Evolutionary conservation across 2,113 vertebrate genomes (phyloP).

Genomic region (Turnix velox): DNA sequence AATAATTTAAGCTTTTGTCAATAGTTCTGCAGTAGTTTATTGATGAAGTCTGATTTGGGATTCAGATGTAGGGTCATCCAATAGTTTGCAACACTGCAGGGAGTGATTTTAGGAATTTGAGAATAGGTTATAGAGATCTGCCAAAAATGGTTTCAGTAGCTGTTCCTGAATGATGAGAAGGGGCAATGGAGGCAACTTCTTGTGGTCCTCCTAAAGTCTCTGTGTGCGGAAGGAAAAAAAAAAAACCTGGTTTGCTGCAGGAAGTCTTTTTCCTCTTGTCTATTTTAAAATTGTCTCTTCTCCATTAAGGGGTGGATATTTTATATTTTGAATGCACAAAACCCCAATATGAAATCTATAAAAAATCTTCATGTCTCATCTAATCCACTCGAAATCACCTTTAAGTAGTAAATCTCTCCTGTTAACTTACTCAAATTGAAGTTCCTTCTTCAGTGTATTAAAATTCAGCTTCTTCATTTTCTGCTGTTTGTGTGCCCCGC

Average conservation of each 20-base stretch:
- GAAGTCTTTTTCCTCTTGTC: neutral
- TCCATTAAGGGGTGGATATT: fast-evolving
- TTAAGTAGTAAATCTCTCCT: neutral
- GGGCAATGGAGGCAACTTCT: neutral
- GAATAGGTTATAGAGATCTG: neutral
- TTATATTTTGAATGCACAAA: neutral
- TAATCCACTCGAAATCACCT: neutral
- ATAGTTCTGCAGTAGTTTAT: neutral
- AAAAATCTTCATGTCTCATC: neutral
- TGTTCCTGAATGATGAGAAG: neutral
- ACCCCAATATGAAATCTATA: neutral
- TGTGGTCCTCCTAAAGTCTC: neutral
- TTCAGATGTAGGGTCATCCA: neutral
- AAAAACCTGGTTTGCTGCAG: neutral
- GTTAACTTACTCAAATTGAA: neutral
- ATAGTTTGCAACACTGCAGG: neutral
- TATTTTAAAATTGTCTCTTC: neutral
- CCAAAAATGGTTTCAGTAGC: neutral
- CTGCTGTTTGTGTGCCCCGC: fast-evolving
- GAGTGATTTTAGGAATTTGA: neutral
- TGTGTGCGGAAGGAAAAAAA: neutral
- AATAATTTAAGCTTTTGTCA: neutral
- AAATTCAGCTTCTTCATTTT: neutral
- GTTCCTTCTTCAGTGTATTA: neutral
- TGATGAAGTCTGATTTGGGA: neutral